Evolutionary conservation across 2,113 vertebrate genomes (phyloP), one percentile per base, ranked within the genome.

Genomic region (Neogobius melanostomus): DNA sequence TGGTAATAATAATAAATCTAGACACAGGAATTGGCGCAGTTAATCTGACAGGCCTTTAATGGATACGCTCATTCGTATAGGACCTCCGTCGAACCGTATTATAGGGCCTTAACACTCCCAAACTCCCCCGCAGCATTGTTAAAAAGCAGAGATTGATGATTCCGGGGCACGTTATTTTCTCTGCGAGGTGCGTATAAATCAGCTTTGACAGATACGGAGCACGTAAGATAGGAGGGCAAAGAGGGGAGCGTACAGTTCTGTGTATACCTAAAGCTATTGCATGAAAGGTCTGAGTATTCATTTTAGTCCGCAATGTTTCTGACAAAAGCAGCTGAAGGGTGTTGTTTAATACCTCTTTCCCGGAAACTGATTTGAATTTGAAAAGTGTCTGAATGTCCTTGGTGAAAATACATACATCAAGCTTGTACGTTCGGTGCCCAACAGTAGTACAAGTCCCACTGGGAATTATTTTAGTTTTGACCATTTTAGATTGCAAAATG

Each of bases 21-120:
- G 81, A 89, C 64, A 66, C 74, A 89, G 75, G 79, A 87, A 78
- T 74, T 76, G 80, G 80, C 76, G 69, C 82, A 83, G 72, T 75
- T 84, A 89, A 89, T 86, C 79, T 85, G 90, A 91, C 85, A 88
- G 84, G 79, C 70, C 88, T 90, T 61, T 89, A 85, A 89, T 90
- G 82, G 85, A 79, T 64, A 71, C 60, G 53, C 80, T 87, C 78
- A 78, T 84, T 88, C 76, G 76, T 77, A 77, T 80, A 74, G 45
- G 69, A 77, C 77, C 52, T 47, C 60, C 52, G 61, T 68, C 81
- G 75, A 79, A 71, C 71, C 56, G 66, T 63, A 67, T 85, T 73
- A 78, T 81, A 49, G 66, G 75, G 77, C 11, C 60, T 57, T 67
- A 78, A 81, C 71, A 76, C 68, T 64, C 65, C 80, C 64, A 76